phyloP scores from a whole-genome alignment of 2,797 vertebrate genomes.

The Carcharodon carcharias region DNA sequence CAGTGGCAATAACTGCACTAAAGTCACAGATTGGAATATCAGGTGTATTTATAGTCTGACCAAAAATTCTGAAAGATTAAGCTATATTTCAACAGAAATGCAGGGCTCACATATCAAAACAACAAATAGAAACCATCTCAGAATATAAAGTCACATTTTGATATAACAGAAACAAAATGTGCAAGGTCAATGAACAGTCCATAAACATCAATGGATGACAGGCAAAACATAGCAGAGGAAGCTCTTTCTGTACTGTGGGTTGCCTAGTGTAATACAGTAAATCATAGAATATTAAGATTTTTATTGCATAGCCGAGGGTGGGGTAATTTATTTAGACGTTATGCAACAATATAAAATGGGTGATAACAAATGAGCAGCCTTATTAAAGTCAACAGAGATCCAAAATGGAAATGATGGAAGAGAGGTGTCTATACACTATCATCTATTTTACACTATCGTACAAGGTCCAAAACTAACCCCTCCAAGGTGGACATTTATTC shows the following conservation, averaged over 20 bases:
- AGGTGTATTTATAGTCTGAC: not conserved
- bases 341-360: not conserved
- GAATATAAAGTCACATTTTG: not conserved
- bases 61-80: not conserved
- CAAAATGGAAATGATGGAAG: not conserved
- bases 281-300: not conserved
- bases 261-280: not conserved
- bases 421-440: not conserved
- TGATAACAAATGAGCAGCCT: not conserved
- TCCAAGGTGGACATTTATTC: not conserved
- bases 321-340: not conserved
- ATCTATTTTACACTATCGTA: not conserved
- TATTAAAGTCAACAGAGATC: not conserved
- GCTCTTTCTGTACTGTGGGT: not conserved
- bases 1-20: not conserved
- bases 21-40: not conserved
- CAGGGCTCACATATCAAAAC: not conserved
- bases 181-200: not conserved
- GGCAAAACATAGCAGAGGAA: not conserved
- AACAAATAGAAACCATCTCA: not conserved
- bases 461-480: not conserved
- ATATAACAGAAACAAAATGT: not conserved
- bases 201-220: constrained; percentile 16
- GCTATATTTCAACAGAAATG: not conserved
- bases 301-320: not conserved